Percentiles rank a stretch among this genome's conserved stretches.
These are phyloP conservation scores for Sussaba pulchella DNA, from an alignment of 2,888 invertebrate genomes.

Conservation along the genomic window DNA sequence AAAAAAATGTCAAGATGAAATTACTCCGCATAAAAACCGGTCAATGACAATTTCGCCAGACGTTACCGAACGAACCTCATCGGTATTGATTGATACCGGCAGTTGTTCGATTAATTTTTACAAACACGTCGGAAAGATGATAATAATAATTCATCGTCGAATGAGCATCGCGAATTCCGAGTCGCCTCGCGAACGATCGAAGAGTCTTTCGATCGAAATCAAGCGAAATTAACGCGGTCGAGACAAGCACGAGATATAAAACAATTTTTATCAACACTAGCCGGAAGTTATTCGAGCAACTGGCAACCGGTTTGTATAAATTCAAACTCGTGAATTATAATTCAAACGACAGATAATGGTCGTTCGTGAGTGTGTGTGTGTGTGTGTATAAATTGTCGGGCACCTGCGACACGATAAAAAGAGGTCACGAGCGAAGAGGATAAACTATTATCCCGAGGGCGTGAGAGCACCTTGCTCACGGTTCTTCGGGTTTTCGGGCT, in stretches of 20 bases:
- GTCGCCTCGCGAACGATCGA: no score
- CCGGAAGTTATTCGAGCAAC: no score
- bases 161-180: no score
- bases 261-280: no score
- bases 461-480: constrained; percentile 51
- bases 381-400: constrained; percentile 27
- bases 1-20: no score
- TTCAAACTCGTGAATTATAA: constrained; percentile 4
- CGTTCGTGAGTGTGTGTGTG: no score
- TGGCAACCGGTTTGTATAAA: no score
- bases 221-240: no score
- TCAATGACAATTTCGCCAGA: neutral
- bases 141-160: no score
- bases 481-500: constrained; percentile 31
- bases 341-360: neutral
- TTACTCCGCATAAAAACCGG: no score
- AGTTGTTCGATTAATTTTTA: constrained; percentile 11
- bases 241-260: no score
- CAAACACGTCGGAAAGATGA: neutral
- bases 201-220: no score
- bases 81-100: constrained; percentile 12
- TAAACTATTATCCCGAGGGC: constrained; percentile 43
- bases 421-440: constrained; percentile 48
- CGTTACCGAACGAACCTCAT: neutral
- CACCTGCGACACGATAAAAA: constrained; percentile 57